A percentile compares a stretch with the other conserved stretches of the same genome.
Evolutionary conservation across 2,797 vertebrate genomes (phyloP).

Genomic region (Ctenopoma kingsleyae): DNA sequence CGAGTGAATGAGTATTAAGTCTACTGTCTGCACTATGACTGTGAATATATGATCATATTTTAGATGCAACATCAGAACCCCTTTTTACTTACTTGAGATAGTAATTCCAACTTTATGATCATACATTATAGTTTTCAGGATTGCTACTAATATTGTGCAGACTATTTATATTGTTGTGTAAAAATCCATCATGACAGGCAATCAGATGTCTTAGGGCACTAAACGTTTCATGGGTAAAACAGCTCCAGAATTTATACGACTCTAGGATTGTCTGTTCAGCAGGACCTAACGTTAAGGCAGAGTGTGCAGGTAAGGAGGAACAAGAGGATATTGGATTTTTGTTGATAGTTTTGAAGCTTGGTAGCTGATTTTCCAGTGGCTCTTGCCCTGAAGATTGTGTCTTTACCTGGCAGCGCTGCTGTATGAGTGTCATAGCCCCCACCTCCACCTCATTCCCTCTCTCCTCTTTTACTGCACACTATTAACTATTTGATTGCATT

Average conservation of each 20-base stretch:
- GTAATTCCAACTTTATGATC: background rate
- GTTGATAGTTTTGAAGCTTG: conserved; percentile 18
- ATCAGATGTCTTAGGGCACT: background rate
- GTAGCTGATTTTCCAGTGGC: conserved; percentile 13
- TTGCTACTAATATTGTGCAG: background rate
- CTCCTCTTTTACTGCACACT: conserved; percentile 10
- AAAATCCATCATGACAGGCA: conserved; percentile 3
- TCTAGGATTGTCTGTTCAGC: too few species aligned
- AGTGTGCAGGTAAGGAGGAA: background rate
- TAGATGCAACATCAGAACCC: background rate
- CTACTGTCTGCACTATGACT: too few species aligned
- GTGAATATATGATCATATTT: background rate
- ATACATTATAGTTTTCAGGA: conserved; percentile 3
- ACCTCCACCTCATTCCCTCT: background rate
- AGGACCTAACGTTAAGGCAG: background rate
- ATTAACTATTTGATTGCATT: conserved; percentile 11
- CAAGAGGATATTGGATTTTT: conserved; percentile 5
- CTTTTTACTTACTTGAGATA: background rate
- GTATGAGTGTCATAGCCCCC: conserved; percentile 10
- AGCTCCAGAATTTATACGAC: background rate
- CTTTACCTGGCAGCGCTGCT: conserved; percentile 8
- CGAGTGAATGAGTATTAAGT: background rate
- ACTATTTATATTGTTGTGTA: background rate
- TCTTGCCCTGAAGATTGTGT: conserved; percentile 21
- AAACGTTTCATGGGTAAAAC: background rate